Base-by-base conservation (phyloP, 2,888 invertebrate species). In the Nysson spinosus region DNA sequence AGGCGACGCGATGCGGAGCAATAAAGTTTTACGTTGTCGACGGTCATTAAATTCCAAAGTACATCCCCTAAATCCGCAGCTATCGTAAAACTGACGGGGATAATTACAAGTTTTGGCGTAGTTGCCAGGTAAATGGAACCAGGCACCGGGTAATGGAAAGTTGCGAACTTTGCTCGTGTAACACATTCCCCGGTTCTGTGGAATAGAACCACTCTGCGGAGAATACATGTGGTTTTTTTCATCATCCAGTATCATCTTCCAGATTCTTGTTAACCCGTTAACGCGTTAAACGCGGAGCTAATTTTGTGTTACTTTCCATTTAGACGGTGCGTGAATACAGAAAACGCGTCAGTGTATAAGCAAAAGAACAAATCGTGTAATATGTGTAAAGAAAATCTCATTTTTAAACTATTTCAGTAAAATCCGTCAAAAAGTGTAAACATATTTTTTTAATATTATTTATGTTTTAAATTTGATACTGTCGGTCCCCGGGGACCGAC, bases 31-130 rank as follows among this genome's bases (percentile, higher is more conserved):
- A 68, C 49, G 34, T 12, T 37, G 44, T 35, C 56, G 24, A 7
- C 42, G 58, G 47, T 62, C 64, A 34, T 74, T 74, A 68, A 68
- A 51, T 60, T 46, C n/a, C 32, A 37, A 62, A 43, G 52, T 24
- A 34, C 62, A 35, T 44, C 40, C 42, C 43, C 43, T 51, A 57
- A 67, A 74, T 73, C 47, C 43, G 24, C 35, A 37, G 52, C 52
- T 34, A 37, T 72, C 61, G 70, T 65, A 64, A 65, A 73, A 64
- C 55, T 54, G 57, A 61, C 60, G 64, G 42, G 56, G 62, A 60
- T 72, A 72, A 72, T 72, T 66, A 52, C 67, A 63, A 54, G 67
- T 67, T 72, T 65, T 24, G 47, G 28, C 42, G 37, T 57, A 66
- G 67, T 69, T 63, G 42, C 37, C 57, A 43, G 54, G 57, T 49